Conservation (phyloP, 2,888 invertebrate species). For the Orgyia antiqua region DNA sequence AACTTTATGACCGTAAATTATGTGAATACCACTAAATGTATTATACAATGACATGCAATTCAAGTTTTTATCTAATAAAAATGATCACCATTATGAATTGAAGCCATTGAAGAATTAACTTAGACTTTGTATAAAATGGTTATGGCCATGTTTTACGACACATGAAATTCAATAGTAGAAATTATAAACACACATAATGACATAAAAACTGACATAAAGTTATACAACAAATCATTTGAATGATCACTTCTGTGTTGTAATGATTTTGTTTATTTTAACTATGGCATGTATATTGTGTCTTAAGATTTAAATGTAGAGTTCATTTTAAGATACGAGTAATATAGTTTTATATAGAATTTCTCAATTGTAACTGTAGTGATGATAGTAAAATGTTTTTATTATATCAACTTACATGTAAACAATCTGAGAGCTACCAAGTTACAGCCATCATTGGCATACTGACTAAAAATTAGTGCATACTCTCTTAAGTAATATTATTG, state of each 20-base stretch:
- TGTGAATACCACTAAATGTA: conserved; percentile 5
- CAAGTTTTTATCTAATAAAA: conserved; percentile 2
- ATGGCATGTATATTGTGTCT: too few relatives aligned
- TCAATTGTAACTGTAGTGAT: too few relatives aligned
- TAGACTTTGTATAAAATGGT: conserved; percentile 8
- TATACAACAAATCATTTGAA: conserved; percentile 17
- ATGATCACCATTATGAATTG: conserved; percentile 4
- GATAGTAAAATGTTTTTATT: too few relatives aligned
- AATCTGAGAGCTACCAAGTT: too few relatives aligned
- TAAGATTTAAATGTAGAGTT: too few relatives aligned
- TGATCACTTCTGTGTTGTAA: conserved; percentile 18
- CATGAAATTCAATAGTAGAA: conserved; percentile 10
- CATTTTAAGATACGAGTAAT: too few relatives aligned
- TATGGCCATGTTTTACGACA: conserved; percentile 7
- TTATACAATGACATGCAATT: background rate
- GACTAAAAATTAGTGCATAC: too few relatives aligned
- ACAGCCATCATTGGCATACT: too few relatives aligned
- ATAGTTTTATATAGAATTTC: too few relatives aligned
- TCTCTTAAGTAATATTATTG: too few relatives aligned
- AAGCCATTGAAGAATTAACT: conserved; percentile 2
- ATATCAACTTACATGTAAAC: too few relatives aligned
- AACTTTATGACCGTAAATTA: background rate
- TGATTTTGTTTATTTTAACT: conserved; percentile 1
- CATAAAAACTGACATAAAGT: conserved; percentile 8
- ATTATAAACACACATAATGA: conserved; percentile 6